A percentile compares a stretch with the other conserved stretches of the same genome.
Evolutionary conservation across 2,797 vertebrate species (phyloP).

Genomic region (Cirrhinus molitorella): DNA sequence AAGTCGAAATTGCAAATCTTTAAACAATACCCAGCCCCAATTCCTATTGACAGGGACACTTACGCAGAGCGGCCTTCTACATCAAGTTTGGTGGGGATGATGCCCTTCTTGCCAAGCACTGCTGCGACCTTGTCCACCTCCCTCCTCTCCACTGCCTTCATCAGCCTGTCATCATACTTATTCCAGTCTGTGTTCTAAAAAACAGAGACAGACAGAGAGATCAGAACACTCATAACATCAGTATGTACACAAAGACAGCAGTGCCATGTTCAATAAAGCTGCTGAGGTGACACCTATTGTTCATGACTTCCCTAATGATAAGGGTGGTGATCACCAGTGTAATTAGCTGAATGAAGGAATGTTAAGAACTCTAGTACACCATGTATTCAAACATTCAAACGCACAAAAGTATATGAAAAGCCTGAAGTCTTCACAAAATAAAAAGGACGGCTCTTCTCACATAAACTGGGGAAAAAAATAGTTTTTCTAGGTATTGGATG

Average conservation of each 20-base stretch:
- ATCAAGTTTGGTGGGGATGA: conserved; percentile 92
- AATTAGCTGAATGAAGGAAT: conserved; percentile 23
- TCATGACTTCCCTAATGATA: conserved; percentile 11
- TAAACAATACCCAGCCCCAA: no score
- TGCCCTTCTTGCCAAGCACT: conserved; percentile 92
- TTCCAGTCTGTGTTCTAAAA: conserved; percentile 92
- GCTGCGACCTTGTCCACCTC: conserved; percentile 94
- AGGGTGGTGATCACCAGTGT: background rate
- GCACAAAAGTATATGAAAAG: background rate
- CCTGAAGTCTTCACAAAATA: background rate
- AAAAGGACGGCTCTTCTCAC: background rate
- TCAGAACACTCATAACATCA: conserved; percentile 15
- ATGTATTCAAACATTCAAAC: conserved; percentile 6
- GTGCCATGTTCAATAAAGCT: conserved; percentile 16
- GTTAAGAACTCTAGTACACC: background rate
- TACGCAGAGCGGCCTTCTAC: conserved; percentile 96
- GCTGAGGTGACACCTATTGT: conserved; percentile 20
- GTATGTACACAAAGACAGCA: conserved; percentile 4
- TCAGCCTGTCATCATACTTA: conserved; percentile 96
- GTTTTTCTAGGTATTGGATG: background rate
- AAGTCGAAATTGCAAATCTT: no score
- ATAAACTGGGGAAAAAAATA: no score
- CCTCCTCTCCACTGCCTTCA: conserved; percentile 95
- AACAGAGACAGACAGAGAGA: conserved; percentile 31
- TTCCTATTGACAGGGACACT: conserved; percentile 74